Conservation (phyloP, 2,113 vertebrate species). For the Coreoperca whiteheadi region DNA sequence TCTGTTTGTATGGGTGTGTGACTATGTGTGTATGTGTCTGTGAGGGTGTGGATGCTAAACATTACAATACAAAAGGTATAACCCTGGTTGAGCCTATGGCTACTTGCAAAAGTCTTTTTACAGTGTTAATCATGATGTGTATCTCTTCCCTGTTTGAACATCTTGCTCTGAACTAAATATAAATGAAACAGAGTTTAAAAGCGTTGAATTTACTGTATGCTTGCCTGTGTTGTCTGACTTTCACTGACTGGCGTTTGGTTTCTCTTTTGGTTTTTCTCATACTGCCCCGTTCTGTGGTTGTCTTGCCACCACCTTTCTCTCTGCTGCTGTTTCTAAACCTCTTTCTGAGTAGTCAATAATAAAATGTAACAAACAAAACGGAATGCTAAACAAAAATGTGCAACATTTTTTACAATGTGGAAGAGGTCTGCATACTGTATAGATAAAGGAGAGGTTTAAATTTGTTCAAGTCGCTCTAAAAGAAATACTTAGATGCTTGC, state of each 20-base stretch:
- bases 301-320: neutral
- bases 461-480: neutral
- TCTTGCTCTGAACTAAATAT: conserved; percentile 20
- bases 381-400: no score
- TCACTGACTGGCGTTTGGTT: neutral
- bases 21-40: neutral
- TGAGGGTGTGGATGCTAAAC: neutral
- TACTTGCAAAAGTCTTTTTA: conserved; percentile 10
- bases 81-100: neutral
- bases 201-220: neutral
- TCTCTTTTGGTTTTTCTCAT: neutral
- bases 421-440: neutral
- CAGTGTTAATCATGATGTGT: conserved; percentile 12
- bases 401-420: neutral
- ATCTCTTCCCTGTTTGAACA: neutral
- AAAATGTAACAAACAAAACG: neutral
- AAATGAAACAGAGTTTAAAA: conserved; percentile 26
- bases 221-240: neutral
- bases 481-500: neutral
- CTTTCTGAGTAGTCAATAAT: neutral
- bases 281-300: no score
- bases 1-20: neutral
- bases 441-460: no score
- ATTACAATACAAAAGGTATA: neutral
- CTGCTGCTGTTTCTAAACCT: neutral